phyloP scores from a whole-genome alignment of 2,113 vertebrate genomes.

The Bambusicola thoracicus region DNA sequence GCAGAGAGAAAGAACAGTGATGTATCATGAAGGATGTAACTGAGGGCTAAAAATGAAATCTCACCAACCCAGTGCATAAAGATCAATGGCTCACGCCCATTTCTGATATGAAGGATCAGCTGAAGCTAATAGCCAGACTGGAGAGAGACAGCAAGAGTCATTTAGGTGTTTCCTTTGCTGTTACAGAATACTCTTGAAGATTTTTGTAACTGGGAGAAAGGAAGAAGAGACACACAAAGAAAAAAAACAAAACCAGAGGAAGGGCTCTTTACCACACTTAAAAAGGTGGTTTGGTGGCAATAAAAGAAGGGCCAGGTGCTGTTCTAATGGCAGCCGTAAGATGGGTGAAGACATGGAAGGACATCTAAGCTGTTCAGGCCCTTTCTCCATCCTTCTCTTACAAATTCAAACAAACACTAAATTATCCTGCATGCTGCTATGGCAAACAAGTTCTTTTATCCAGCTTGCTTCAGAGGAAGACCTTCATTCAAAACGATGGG shows the following conservation, averaged over 20 bases:
- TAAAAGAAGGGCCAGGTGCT: neutral
- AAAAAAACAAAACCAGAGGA: neutral
- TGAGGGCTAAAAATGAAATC: rapidly evolving
- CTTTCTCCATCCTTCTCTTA: neutral
- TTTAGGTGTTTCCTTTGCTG: neutral
- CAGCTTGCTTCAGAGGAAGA: neutral
- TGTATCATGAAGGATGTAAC: rapidly evolving
- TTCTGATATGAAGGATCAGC: neutral
- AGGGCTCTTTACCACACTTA: neutral
- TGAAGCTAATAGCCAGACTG: neutral
- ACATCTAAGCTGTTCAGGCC: neutral
- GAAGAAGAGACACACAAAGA: neutral
- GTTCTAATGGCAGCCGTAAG: neutral
- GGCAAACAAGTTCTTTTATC: neutral
- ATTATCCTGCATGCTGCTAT: neutral
- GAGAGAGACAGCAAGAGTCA: neutral
- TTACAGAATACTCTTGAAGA: neutral
- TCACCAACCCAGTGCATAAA: neutral
- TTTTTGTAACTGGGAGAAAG: neutral
- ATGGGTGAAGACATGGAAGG: neutral
- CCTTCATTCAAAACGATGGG: neutral
- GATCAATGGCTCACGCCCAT: neutral
- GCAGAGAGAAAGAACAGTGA: neutral
- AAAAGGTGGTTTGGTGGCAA: neutral
- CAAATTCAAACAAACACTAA: rapidly evolving